These are phyloP conservation scores for Romanogobio albipinnatus DNA, from an alignment of 2,113 vertebrate genomes.

Conservation along the genomic window DNA sequence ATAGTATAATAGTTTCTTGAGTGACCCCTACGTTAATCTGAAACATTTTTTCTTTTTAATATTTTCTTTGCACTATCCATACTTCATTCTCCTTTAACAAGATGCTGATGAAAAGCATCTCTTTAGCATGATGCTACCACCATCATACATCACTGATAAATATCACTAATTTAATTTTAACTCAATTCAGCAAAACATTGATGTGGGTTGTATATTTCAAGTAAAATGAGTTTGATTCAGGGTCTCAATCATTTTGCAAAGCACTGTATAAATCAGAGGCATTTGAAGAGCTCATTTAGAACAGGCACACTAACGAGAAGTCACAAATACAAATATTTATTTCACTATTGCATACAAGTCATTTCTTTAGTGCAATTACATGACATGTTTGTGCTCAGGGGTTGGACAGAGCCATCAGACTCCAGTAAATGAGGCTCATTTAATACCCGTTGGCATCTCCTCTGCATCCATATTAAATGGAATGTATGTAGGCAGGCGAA, in stretches of 20 bases:
- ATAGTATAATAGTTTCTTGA: not conserved
- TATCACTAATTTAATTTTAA: not conserved
- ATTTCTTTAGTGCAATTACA: conserved; percentile 28
- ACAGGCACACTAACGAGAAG: not conserved
- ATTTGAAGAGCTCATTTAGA: not conserved
- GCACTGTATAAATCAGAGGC: not conserved
- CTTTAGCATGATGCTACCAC: not conserved
- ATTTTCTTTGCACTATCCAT: not conserved
- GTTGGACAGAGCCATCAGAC: conserved; percentile 26
- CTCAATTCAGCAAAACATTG: not conserved
- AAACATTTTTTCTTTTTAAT: not conserved
- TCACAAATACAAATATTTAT: not conserved
- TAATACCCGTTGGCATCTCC: conserved; percentile 31
- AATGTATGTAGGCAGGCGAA: conserved; percentile 12
- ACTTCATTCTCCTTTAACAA: not conserved
- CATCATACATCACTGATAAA: not conserved
- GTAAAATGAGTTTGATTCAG: not conserved
- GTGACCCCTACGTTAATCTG: no score
- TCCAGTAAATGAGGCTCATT: conserved; percentile 35
- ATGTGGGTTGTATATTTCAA: not conserved
- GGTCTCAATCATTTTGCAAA: not conserved
- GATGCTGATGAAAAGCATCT: not conserved
- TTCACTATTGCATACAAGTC: not conserved
- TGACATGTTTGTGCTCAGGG: conserved; percentile 41
- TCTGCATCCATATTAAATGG: conserved; percentile 33